These are phyloP conservation scores for Periphyllus acericola DNA, from an alignment of 2,888 invertebrate species.

Conservation along the genomic window DNA sequence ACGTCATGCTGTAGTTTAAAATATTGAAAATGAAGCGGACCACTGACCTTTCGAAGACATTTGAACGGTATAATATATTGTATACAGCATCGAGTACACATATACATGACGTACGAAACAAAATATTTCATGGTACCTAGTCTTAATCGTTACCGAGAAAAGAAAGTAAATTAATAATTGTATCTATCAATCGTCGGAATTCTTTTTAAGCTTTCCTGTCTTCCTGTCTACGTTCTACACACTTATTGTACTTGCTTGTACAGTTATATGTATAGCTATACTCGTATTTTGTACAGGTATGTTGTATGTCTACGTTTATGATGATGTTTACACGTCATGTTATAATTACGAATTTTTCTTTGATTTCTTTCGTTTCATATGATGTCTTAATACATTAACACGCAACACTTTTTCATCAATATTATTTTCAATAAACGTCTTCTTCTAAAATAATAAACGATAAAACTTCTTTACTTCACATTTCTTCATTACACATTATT, in stretches of 20 bases:
- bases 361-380: conserved; percentile 19
- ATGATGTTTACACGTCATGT: too few relatives aligned
- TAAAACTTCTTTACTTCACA: neutral
- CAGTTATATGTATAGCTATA: neutral
- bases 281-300: neutral
- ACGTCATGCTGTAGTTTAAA: neutral
- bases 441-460: neutral
- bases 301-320: neutral
- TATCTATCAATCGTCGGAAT: conserved; percentile 18
- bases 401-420: neutral
- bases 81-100: too few relatives aligned
- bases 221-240: neutral
- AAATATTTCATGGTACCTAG: neutral
- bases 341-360: conserved; percentile 10
- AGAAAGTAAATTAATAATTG: conserved; percentile 20
- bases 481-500: neutral
- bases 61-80: too few relatives aligned
- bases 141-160: conserved; percentile 9
- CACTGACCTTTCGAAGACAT: neutral
- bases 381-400: neutral
- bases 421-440: neutral
- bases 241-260: neutral
- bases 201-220: conserved; percentile 9
- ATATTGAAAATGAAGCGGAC: neutral
- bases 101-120: neutral